Evolutionary conservation across 1,140 invertebrate species (phyloP), one percentile per base, ranked within the genome.

Genomic region (Drosophila tropicalis): DNA sequence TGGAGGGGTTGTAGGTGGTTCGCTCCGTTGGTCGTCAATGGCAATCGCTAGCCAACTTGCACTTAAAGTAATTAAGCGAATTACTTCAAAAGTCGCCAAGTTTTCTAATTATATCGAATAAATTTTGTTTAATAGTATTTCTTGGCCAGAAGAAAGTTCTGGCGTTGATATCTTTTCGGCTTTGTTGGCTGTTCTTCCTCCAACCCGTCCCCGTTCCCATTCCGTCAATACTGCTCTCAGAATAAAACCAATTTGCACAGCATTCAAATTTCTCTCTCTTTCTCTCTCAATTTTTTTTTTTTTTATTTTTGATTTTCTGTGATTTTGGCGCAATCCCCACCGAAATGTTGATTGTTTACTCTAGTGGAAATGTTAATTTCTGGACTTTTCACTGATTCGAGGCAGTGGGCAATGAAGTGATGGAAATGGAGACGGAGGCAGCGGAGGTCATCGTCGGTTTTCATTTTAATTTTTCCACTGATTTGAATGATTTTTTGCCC

Each of bases 51-150:
- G 56, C 56, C 56, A 58, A 58, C 56, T 58, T 69, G 86, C 81
- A 90, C 82, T 90, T 86, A 65, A 83, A 90, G 86, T 90, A 90
- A 90, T 90, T 90, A 90, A 83, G 82, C 76, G 82, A 80, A 86
- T 90, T 86, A 90, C 79, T 90, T 90, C 76, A 90, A 79, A 90
- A 90, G 86, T 90, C 86, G 82, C 86, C 86, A 90, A 90, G 86
- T 90, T 90, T 87, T 82, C 86, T 90, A 86, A 90, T 90, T 90
- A 90, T 90, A 90, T 90, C 79, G 81, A 90, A 90, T 86, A 90
- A 90, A 90, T 90, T 51, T 90, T 82, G 81, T 80, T 90, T 90
- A 90, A 90, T 90, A 83, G 73, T 83, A 64, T 89, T 67, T 80
- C 68, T 74, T 65, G 81, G 29, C 34, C 56, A 71, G 41, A 67